phyloP scores from a whole-genome alignment of 2,888 invertebrate species.

The Sphaerophoria taeniata region DNA sequence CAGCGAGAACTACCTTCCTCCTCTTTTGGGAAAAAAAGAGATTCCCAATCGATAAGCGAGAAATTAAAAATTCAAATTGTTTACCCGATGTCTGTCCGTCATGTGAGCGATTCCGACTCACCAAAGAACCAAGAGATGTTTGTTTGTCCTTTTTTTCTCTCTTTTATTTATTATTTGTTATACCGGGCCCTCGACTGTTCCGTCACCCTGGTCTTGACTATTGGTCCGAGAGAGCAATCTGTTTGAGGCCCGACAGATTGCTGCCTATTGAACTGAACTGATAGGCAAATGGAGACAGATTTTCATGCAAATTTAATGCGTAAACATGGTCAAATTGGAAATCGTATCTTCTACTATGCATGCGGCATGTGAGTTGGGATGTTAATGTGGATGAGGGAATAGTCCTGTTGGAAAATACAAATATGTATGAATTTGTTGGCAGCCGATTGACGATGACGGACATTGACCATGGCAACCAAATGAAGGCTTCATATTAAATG shows the following conservation, averaged over 20 bases:
- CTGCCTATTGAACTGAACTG: conserved; percentile 74
- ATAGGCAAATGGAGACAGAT: conserved; percentile 82
- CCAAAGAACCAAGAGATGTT: conserved; percentile 36
- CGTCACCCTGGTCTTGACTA: background rate
- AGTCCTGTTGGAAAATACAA: background rate
- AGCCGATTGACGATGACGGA: background rate
- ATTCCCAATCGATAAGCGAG: conserved; percentile 51
- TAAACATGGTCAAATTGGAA: conserved; percentile 82
- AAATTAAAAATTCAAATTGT: conserved; percentile 75
- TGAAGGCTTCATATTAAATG: conserved; percentile 4
- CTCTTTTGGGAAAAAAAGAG: background rate
- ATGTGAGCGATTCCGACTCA: conserved; percentile 50
- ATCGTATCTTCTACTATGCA: conserved; percentile 78
- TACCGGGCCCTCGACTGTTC: background rate
- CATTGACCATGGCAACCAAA: conserved; percentile 15
- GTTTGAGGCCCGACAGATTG: conserved; percentile 70
- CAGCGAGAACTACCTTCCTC: conserved; percentile 27
- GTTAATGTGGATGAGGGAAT: background rate
- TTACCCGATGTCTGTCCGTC: conserved; percentile 69
- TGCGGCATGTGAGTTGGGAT: background rate
- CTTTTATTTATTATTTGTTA: background rate
- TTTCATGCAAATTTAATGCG: conserved; percentile 83
- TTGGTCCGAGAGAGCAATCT: conserved; percentile 50
- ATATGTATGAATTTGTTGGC: background rate
- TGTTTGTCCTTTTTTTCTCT: conserved; percentile 44